phyloP scores from a whole-genome alignment of 2,888 invertebrate species.

The Actias luna region DNA sequence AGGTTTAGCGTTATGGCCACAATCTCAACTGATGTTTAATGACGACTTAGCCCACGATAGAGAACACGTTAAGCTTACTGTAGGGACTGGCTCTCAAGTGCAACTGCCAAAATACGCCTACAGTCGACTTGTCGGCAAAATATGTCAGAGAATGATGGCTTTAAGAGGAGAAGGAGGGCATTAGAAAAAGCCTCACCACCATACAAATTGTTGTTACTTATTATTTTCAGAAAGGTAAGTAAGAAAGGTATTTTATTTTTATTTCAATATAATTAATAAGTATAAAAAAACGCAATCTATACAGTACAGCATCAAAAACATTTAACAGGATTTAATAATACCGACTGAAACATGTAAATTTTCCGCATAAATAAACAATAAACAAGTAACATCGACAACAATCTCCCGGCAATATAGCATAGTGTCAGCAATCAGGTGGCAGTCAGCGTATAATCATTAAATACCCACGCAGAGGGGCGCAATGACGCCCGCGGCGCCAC shows the following conservation, averaged over 20 bases:
- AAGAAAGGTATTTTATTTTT: too few relatives aligned
- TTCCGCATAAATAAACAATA: neutral
- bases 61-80: too few relatives aligned
- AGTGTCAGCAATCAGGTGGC: constrained; percentile 76
- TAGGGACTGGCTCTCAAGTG: too few relatives aligned
- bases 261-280: neutral
- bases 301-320: neutral
- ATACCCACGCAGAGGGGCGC: constrained; percentile 77
- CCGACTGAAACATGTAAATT: neutral
- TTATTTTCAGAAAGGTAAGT: neutral
- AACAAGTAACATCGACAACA: constrained; percentile 51
- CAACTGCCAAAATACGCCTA: too few relatives aligned
- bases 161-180: too few relatives aligned
- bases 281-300: neutral
- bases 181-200: too few relatives aligned
- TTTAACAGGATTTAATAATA: neutral
- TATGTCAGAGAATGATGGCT: too few relatives aligned
- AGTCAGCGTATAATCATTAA: constrained; percentile 82
- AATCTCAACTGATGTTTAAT: too few relatives aligned
- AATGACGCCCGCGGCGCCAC: constrained; percentile 74
- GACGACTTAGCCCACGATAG: too few relatives aligned
- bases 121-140: too few relatives aligned
- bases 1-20: too few relatives aligned
- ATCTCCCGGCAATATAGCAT: constrained; percentile 59
- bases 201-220: too few relatives aligned